Evolutionary conservation across 2,113 vertebrate species (phyloP), one percentile per base, ranked within the genome.

Genomic region (Verasper variegatus): DNA sequence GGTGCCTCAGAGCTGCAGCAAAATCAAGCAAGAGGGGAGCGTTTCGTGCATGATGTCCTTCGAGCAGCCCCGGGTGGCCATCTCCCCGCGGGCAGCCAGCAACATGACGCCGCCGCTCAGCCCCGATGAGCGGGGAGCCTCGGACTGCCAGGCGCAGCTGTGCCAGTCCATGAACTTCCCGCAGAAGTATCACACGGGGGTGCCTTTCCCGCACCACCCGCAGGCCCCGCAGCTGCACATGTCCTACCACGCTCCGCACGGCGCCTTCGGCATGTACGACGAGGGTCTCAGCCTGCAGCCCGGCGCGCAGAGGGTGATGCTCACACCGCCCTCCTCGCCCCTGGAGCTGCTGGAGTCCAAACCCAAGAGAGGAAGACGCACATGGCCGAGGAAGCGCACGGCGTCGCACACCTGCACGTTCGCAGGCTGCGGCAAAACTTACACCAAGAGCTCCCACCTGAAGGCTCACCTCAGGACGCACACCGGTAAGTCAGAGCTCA

Each of bases 391-490:
- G 71, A 99, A 99, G 92, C 95, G 98, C 85, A 97, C 95, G 0
- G 98, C 98, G 35, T 95, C 96, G 0, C 98, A 99, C 93, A 97
- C 96, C 55, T 99, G 98, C 93, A 97, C 94, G 70, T 99, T 96
- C 27, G 93, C 96, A 0, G 97, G 97, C 0, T 99, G 98, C 7
- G 97, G 97, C 0, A 99, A 99, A 88, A 99, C 97, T 0, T 99
- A 99, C 94, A 99, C 97, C 90, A 99, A 99, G 92, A 99, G 98
- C 17, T 99, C 98, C 0, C 98, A 99, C 83, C 95, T 99, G 82
- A 99, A 99, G 92, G 98, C 98, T 0, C 98, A 99, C 81, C 96
- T 98, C 42, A 90, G 98, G 78, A 99, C 98, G 0, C 98, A 99
- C 93, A 99, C 98, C 83, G 98, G 98, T 99, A 95, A 92, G 91